Conservation (phyloP, 2,888 invertebrate species). For the Polia nebulosa region DNA sequence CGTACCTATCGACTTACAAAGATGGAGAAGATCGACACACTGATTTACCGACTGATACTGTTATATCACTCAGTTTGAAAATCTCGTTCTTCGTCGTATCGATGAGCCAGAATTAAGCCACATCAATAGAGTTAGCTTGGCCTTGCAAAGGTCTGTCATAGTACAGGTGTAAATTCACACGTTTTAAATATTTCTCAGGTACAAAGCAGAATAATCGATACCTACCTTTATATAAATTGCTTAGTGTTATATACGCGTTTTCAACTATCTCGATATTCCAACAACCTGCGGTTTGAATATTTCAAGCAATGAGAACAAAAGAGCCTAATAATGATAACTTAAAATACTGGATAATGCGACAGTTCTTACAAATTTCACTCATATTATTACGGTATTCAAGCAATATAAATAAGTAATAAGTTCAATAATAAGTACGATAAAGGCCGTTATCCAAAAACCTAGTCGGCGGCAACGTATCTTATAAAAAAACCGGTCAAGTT, state of each 20-base stretch:
- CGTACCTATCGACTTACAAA: slow-evolving; percentile 20
- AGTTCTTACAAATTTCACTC: not conserved
- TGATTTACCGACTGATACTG: not conserved
- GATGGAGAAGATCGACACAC: not conserved
- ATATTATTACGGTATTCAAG: not conserved
- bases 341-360: not conserved
- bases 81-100: not conserved
- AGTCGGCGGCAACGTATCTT: slow-evolving; percentile 13
- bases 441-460: not conserved
- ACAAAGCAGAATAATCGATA: not conserved
- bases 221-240: not conserved
- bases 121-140: not conserved
- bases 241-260: not conserved
- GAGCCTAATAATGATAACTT: not conserved
- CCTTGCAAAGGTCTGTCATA: not conserved
- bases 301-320: not conserved
- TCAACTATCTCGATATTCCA: not conserved
- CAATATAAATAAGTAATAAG: not conserved
- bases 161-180: slow-evolving; percentile 1
- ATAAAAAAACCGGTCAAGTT: no score
- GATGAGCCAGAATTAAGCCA: not conserved
- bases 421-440: not conserved
- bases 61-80: not conserved
- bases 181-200: slow-evolving; percentile 7
- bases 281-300: not conserved